These are phyloP conservation scores for Streblospio benedicti DNA, from an alignment of 1,140 invertebrate genomes.

Conservation along the genomic window DNA sequence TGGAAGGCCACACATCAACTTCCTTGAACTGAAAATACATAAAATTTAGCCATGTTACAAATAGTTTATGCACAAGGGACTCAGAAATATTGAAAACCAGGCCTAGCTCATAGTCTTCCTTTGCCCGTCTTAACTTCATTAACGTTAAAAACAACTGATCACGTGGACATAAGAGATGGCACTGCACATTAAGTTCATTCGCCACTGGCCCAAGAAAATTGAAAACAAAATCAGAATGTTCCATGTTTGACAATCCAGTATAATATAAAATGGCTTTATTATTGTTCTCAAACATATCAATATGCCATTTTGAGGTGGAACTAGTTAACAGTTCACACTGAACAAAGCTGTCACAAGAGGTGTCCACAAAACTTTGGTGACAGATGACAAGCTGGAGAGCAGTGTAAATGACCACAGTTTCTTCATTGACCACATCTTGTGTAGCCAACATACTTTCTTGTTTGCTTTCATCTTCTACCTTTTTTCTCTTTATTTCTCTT, in stretches of 20 bases:
- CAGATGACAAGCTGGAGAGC: too few relatives aligned
- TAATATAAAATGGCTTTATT: neutral
- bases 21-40: conserved; percentile 14
- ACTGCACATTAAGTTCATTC: neutral
- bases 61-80: neutral
- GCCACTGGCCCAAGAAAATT: neutral
- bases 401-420: too few relatives aligned
- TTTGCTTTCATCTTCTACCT: too few relatives aligned
- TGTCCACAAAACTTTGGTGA: too few relatives aligned
- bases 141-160: neutral
- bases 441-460: too few relatives aligned
- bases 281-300: neutral
- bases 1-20: conserved; percentile 29
- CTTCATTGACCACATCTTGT: too few relatives aligned
- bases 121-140: neutral
- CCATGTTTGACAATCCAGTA: neutral
- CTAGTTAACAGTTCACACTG: too few relatives aligned
- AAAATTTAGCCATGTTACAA: conserved; percentile 22
- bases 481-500: too few relatives aligned
- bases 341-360: too few relatives aligned
- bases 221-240: neutral
- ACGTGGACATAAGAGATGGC: conserved; percentile 1
- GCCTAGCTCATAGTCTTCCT: neutral
- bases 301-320: neutral
- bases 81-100: conserved; percentile 11